Conservation (phyloP, 2,888 invertebrate species). For the Hemithea aestivaria region DNA sequence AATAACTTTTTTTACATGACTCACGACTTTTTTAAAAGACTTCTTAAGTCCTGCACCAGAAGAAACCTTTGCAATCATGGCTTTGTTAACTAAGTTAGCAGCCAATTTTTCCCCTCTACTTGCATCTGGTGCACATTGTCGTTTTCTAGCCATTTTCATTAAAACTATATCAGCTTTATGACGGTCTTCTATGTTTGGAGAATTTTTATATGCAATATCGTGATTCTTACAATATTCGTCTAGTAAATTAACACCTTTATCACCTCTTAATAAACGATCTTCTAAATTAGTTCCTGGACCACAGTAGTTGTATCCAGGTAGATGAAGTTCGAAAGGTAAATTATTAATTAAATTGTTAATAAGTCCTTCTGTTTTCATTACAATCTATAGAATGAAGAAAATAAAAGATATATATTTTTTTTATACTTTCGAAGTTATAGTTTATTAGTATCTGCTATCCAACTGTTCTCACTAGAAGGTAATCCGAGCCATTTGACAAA, state of each 20-base stretch:
- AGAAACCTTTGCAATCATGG: slow-evolving; percentile 3
- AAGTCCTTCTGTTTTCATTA: slow-evolving; percentile 6
- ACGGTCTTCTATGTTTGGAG: not conserved
- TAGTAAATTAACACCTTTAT: slow-evolving; percentile 32
- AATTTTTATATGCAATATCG: slow-evolving; percentile 26
- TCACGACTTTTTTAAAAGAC: not conserved
- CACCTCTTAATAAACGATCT: slow-evolving; percentile 38
- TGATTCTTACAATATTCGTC: slow-evolving; percentile 27
- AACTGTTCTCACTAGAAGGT: slow-evolving; percentile 1
- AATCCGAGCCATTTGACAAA: slow-evolving; percentile 10
- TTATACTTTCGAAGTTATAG: too few relatives aligned
- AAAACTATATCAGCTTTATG: slow-evolving; percentile 2
- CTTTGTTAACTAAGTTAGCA: slow-evolving; percentile 6
- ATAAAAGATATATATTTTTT: too few relatives aligned
- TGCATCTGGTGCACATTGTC: not conserved
- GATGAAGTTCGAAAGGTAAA: slow-evolving; percentile 24
- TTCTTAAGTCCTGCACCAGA: not conserved
- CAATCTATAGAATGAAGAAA: not conserved
- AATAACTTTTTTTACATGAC: not conserved
- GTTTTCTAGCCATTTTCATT: not conserved
- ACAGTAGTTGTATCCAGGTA: slow-evolving; percentile 33
- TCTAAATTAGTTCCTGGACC: slow-evolving; percentile 31
- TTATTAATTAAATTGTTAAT: slow-evolving; percentile 11
- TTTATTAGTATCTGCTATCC: slow-evolving; percentile 3
- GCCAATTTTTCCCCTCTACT: slow-evolving; percentile 4